Percentiles rank a stretch among this genome's conserved stretches.
These are phyloP conservation scores for Stictonetta naevosa DNA, from an alignment of 2,113 vertebrate genomes.

Conservation along the genomic window DNA sequence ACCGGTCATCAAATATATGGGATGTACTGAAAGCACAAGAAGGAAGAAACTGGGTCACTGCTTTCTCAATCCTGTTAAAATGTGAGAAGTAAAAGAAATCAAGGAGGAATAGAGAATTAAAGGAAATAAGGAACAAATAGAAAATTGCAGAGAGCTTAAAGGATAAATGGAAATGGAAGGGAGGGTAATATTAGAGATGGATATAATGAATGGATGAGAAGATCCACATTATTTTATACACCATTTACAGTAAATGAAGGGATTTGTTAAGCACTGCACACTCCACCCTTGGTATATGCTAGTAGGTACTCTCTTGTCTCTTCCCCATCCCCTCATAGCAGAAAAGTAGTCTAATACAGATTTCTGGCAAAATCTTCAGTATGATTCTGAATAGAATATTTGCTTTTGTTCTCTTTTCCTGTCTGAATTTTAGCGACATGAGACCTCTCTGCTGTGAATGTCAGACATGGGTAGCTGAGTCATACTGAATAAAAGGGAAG, in stretches of 20 bases:
- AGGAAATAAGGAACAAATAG: background rate
- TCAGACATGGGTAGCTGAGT: background rate
- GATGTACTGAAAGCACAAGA: background rate
- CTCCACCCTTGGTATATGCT: background rate
- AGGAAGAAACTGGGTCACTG: background rate
- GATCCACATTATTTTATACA: background rate
- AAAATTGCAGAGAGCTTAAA: background rate
- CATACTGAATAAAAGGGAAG: background rate
- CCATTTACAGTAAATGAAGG: background rate
- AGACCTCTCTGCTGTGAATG: background rate
- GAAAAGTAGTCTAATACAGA: background rate
- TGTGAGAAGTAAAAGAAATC: background rate
- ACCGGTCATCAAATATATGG: background rate
- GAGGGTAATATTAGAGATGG: background rate
- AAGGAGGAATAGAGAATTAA: background rate
- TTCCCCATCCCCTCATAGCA: background rate
- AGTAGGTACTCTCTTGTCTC: background rate
- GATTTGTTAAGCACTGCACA: background rate
- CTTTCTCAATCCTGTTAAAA: background rate
- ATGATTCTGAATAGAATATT: background rate
- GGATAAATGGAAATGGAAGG: background rate
- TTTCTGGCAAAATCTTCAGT: background rate
- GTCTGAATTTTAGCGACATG: rapidly evolving
- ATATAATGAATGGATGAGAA: background rate
- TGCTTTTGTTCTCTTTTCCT: background rate